These are phyloP conservation scores for Sterrhoptilus dennistouni DNA, from an alignment of 2,113 vertebrate genomes.

Conservation along the genomic window DNA sequence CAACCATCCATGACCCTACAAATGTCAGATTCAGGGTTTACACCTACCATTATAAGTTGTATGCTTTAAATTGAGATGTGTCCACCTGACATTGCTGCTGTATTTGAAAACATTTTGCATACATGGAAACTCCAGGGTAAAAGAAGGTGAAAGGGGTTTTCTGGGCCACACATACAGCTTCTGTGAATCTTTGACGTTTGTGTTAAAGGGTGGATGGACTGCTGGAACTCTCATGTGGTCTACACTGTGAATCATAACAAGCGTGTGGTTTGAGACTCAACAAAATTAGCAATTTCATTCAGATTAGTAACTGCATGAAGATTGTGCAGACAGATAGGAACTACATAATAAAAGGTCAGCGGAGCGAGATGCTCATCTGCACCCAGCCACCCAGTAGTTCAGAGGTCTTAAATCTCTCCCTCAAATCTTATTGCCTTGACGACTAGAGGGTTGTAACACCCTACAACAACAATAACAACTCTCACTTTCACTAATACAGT, in stretches of 20 bases:
- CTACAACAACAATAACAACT: not conserved
- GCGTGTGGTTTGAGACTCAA: not conserved
- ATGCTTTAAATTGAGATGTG: not conserved
- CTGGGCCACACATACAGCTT: not conserved
- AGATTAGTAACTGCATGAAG: not conserved
- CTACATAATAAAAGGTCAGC: not conserved
- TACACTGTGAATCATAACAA: not conserved
- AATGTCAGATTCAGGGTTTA: not conserved
- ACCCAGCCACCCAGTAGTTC: not conserved
- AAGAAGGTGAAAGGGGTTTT: not conserved
- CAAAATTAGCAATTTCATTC: not conserved
- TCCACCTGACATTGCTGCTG: not conserved
- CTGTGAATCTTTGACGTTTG: not conserved
- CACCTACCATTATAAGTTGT: not conserved
- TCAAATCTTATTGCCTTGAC: not conserved
- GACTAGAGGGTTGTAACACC: not conserved
- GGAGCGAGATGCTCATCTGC: not conserved
- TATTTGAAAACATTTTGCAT: not conserved
- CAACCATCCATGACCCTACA: not conserved
- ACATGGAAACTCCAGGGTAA: not conserved
- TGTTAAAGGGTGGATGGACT: not conserved
- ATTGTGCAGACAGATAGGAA: not conserved
- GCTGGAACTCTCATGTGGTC: not conserved
- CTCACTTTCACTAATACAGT: conserved; percentile 14
- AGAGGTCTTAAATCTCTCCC: not conserved